Evolutionary conservation across 2,113 vertebrate genomes (phyloP).

Genomic region (Ptilonorhynchus violaceus): DNA sequence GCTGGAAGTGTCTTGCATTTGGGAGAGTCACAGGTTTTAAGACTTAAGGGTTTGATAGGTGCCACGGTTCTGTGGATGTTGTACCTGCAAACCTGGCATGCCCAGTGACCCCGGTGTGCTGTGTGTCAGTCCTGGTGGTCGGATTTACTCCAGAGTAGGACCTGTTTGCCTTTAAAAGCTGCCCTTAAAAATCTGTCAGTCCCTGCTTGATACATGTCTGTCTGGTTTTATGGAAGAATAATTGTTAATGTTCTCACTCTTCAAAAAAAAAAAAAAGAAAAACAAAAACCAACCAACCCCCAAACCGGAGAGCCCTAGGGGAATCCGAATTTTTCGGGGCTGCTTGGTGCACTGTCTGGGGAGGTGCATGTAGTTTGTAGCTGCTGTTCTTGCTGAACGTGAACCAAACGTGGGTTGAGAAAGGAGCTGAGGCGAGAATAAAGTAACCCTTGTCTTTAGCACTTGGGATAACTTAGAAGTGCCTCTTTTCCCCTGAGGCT

Average conservation of each 20-base stretch:
- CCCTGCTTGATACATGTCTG: not conserved
- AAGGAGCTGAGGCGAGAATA: conserved; percentile 15
- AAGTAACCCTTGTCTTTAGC: conserved; percentile 20
- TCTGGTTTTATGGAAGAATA: not conserved
- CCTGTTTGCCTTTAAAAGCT: not conserved
- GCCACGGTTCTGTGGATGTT: conserved; percentile 9
- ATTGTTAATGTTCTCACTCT: not conserved
- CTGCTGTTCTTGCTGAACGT: conserved; percentile 35
- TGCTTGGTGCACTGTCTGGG: not conserved
- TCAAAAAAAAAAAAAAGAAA: not conserved
- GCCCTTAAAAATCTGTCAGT: not conserved
- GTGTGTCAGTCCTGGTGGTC: not conserved
- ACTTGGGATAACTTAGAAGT: conserved; percentile 3
- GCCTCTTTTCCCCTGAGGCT: conserved; percentile 15
- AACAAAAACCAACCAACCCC: not conserved
- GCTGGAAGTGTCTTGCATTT: conserved; percentile 32
- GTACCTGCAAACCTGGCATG: not conserved
- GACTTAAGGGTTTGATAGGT: not conserved
- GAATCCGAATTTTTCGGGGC: not conserved
- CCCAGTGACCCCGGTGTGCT: not conserved
- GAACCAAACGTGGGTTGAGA: not conserved
- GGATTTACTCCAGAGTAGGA: not conserved
- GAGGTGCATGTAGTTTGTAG: conserved; percentile 22
- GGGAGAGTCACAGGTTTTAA: not conserved
- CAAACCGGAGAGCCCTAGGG: not conserved